A percentile compares a stretch with the other conserved stretches of the same genome.
Conservation (phyloP, 2,113 vertebrate species). For the Columba janthina region DNA sequence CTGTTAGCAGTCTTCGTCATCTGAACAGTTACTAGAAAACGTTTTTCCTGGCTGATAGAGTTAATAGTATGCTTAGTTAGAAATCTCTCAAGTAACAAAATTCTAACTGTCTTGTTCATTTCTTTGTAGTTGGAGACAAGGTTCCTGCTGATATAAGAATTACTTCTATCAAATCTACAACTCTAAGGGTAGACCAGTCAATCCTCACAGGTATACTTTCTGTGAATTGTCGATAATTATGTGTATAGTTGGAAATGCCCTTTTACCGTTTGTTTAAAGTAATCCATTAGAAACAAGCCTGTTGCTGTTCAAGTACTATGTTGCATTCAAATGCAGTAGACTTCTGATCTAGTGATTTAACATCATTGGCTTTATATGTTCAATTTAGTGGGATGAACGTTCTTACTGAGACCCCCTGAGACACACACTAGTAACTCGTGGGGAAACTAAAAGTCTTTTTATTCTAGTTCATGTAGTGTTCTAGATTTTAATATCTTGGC, state of each 20-base stretch:
- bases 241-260: not conserved
- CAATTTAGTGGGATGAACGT: not conserved
- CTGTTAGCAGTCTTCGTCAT: not conserved
- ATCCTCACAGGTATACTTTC: constrained; percentile 91
- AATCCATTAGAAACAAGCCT: not conserved
- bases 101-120: not conserved
- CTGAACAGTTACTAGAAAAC: not conserved
- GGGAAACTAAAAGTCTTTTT: not conserved
- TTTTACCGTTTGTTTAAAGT: not conserved
- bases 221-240: not conserved
- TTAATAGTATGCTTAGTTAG: not conserved
- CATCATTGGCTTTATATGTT: not conserved
- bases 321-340: not conserved
- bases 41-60: not conserved
- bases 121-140: constrained; percentile 92
- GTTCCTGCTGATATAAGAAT: constrained; percentile 97
- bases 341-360: not conserved
- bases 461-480: not conserved
- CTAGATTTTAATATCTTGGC: not conserved
- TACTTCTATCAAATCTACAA: constrained; percentile 97
- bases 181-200: constrained; percentile 95
- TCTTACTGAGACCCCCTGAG: not conserved
- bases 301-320: not conserved
- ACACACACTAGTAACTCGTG: not conserved
- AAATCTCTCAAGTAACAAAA: not conserved